phyloP scores from a whole-genome alignment of 1,140 invertebrate genomes.

The Anastrepha ludens region DNA sequence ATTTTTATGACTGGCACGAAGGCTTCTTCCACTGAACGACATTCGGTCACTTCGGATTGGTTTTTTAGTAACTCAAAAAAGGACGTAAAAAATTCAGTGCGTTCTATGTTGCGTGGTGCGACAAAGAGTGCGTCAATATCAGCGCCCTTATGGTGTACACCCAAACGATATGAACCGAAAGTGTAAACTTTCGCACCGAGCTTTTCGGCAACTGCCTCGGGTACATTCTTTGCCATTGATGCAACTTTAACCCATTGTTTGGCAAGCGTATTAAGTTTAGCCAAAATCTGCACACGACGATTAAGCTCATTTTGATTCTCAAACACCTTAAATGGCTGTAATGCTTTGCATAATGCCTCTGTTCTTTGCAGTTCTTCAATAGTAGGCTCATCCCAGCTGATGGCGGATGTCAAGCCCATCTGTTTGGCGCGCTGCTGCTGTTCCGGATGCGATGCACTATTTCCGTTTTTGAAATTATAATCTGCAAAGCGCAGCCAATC shows the following conservation, averaged over 20 bases:
- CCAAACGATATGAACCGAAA: constrained; percentile 95
- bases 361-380: constrained; percentile 88
- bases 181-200: constrained; percentile 99
- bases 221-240: constrained; percentile 92
- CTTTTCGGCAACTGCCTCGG: constrained; percentile 86
- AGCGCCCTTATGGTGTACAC: constrained; percentile 96
- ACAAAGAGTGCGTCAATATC: constrained; percentile 99
- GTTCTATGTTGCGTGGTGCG: constrained; percentile 94
- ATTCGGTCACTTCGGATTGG: constrained; percentile 86
- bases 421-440: constrained; percentile 74
- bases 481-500: not conserved
- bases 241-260: constrained; percentile 94
- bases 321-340: constrained; percentile 93
- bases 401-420: constrained; percentile 94
- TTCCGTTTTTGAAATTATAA: constrained; percentile 47
- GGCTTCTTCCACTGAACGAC: constrained; percentile 93
- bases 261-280: constrained; percentile 91
- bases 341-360: constrained; percentile 86
- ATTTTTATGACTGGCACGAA: constrained; percentile 99
- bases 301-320: constrained; percentile 93
- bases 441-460: not conserved
- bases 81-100: constrained; percentile 94
- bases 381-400: constrained; percentile 91
- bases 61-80: constrained; percentile 94
- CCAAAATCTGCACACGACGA: constrained; percentile 89